Conservation (phyloP, 1,140 invertebrate species). For the Plectrocnemia conspersa region DNA sequence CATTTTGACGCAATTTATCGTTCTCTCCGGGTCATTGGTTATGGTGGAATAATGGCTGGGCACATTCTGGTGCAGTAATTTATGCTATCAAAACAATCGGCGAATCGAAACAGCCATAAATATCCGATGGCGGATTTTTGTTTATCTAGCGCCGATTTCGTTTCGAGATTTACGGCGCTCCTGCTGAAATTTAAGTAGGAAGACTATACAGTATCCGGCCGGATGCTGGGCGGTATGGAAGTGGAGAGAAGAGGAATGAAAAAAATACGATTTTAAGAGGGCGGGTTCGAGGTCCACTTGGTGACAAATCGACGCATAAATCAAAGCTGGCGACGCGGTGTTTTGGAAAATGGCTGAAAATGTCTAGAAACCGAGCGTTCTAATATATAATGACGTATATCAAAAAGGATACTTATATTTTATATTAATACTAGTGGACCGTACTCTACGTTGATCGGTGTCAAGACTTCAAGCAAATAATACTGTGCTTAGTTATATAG, state of each 20-base stretch:
- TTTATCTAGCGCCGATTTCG: constrained; percentile 18
- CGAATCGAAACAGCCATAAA: constrained; percentile 20
- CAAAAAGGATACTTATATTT: too few species aligned
- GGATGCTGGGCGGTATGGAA: neutral
- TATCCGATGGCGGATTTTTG: constrained; percentile 13
- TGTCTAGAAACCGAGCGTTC: too few species aligned
- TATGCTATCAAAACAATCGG: constrained; percentile 16
- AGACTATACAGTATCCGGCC: constrained; percentile 3
- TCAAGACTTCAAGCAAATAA: too few species aligned
- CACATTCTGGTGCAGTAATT: constrained; percentile 17
- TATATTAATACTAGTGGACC: too few species aligned
- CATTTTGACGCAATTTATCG: constrained; percentile 11
- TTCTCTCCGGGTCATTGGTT: constrained; percentile 23
- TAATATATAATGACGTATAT: too few species aligned
- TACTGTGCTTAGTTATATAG: too few species aligned
- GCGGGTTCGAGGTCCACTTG: constrained; percentile 20
- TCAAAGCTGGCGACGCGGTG: constrained; percentile 17
- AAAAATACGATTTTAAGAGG: neutral
- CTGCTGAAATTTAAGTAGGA: neutral
- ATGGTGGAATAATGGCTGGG: constrained; percentile 13
- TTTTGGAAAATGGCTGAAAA: constrained; percentile 24
- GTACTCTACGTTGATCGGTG: too few species aligned
- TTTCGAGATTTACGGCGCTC: neutral
- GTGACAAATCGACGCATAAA: constrained; percentile 34
- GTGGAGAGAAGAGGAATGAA: neutral